Evolutionary conservation across 2,113 vertebrate species (phyloP).

Genomic region (Arenaria interpres): DNA sequence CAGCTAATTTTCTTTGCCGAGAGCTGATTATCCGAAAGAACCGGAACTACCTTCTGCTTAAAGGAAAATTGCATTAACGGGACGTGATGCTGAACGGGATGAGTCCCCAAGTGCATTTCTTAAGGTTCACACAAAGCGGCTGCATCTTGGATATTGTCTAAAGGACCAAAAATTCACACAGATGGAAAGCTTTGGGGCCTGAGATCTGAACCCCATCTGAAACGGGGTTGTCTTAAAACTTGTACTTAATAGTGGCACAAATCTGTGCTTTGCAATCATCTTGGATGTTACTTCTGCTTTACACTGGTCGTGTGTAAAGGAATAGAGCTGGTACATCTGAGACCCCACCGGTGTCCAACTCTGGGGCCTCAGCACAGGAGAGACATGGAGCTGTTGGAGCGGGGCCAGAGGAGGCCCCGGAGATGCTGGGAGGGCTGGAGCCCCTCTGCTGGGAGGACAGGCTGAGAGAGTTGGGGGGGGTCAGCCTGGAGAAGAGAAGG

Average conservation of each 20-base stretch:
- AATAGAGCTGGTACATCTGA: accelerated
- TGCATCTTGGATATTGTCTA: not conserved
- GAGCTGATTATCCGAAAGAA: not conserved
- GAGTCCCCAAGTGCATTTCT: not conserved
- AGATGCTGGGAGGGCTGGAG: not conserved
- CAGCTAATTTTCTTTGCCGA: not conserved
- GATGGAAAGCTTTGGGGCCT: not conserved
- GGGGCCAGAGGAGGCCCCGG: not conserved
- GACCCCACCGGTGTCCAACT: not conserved
- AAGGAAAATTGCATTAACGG: not conserved
- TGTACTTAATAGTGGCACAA: accelerated
- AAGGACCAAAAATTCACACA: not conserved
- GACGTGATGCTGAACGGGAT: not conserved
- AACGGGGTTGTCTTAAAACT: not conserved
- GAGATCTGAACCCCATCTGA: not conserved
- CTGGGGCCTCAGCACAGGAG: not conserved
- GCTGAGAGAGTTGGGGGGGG: too few species aligned
- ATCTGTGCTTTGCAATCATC: not conserved
- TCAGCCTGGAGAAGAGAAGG: too few species aligned
- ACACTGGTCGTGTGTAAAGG: accelerated
- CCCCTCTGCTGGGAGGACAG: not conserved
- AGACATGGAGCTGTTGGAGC: not conserved
- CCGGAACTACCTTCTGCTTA: not conserved
- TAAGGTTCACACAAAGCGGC: not conserved
- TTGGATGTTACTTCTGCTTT: not conserved